Evolutionary conservation across 2,113 vertebrate species (phyloP).

Genomic region (Cisticola juncidis): DNA sequence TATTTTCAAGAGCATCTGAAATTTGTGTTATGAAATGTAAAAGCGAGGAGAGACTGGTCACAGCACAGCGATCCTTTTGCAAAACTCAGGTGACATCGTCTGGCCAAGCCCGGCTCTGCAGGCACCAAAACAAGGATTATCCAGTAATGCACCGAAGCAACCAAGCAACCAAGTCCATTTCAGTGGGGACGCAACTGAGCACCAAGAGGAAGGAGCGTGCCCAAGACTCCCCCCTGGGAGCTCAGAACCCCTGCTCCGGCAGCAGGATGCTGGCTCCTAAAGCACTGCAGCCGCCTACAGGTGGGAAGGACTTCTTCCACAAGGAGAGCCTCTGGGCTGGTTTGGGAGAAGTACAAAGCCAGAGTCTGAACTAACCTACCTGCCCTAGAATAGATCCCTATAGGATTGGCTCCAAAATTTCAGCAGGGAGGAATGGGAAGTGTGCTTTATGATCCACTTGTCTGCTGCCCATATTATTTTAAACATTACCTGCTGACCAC

Average conservation of each 20-base stretch:
- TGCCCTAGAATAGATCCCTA: fast-evolving
- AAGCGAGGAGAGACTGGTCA: fast-evolving
- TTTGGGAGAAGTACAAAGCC: background rate
- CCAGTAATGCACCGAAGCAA: background rate
- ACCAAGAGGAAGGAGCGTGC: fast-evolving
- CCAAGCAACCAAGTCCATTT: background rate
- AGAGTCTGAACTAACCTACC: background rate
- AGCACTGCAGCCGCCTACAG: fast-evolving
- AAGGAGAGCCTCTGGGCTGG: background rate
- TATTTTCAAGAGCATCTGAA: background rate
- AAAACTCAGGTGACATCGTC: slow-evolving; percentile 25
- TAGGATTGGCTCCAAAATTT: background rate
- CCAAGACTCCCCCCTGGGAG: background rate
- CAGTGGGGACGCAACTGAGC: background rate
- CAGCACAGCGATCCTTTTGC: background rate
- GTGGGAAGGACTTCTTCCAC: background rate
- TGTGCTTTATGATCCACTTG: background rate
- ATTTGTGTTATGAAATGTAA: fast-evolving
- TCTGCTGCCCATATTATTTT: background rate
- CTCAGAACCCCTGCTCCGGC: background rate
- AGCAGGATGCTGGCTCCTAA: background rate
- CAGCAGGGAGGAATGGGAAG: background rate
- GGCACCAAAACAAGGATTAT: too few species aligned
- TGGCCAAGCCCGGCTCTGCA: background rate
- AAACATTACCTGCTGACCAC: background rate